Evolutionary conservation across 2,797 vertebrate genomes (phyloP), one percentile per base, ranked within the genome.

Genomic region (Scleropages formosus): DNA sequence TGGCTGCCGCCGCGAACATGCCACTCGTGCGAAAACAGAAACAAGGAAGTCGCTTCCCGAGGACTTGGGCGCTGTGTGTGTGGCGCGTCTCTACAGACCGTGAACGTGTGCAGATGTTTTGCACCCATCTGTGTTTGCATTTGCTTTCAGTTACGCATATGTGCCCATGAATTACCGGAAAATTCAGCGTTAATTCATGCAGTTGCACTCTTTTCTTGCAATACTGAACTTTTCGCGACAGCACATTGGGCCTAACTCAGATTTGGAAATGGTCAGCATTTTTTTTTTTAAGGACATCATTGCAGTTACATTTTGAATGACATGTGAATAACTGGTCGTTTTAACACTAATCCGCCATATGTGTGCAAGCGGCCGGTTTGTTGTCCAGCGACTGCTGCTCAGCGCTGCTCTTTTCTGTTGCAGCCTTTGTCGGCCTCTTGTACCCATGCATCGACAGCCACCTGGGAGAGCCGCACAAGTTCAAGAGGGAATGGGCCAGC

Each of bases 401-500:
- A 11, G 64, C 66, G 64, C 64, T 51, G 51, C 27, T 73, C 8
- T 79, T 75, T 72, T 79, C 76, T 79, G 75, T 72, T 72, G 15
- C 93, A 99, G 98, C 96, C 82, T 95, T 99, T 0, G 93, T 99
- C 6, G 97, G 98, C 74, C 87, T 99, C 80, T 89, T 99, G 79
- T 99, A 98, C 75, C 98, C 97, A 66, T 99, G 95, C 86, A 94
- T 99, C 27, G 98, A 99, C 93, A 95, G 95, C 78, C 97, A 93
- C 83, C 89, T 99, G 61, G 98, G 98, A 56, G 97, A 98, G 76
- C 98, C 98, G 0, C 98, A 99, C 93, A 98, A 98, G 81, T 98
- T 99, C 87, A 98, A 99, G 93, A 88, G 98, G 78, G 98, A 99
- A 79, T 99, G 98, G 98, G 97, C 98, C 82, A 99, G 98, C 18